Conservation (phyloP, 1,140 invertebrate species). For the Chrysopa pallens region DNA sequence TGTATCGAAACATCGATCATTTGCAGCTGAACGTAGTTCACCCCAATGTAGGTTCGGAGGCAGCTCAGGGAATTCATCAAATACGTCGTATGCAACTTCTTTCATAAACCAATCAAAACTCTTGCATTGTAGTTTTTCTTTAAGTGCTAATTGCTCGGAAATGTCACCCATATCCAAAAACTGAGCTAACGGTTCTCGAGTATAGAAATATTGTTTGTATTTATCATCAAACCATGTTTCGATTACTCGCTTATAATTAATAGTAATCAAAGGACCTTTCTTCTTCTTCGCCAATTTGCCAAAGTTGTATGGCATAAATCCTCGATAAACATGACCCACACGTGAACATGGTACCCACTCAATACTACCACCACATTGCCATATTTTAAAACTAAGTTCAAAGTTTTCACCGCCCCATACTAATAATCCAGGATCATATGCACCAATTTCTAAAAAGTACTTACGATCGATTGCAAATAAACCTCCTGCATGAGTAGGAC, state of each 20-base stretch:
- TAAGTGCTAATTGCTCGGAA: conserved; percentile 56
- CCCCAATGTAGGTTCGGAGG: conserved; percentile 94
- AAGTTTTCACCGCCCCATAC: conserved; percentile 97
- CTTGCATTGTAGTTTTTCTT: conserved; percentile 71
- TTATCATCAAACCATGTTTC: conserved; percentile 93
- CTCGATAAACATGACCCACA: conserved; percentile 93
- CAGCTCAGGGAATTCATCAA: conserved; percentile 83
- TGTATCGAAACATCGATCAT: conserved; percentile 70
- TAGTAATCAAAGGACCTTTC: conserved; percentile 88
- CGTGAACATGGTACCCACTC: conserved; percentile 97
- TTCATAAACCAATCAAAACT: conserved; percentile 96
- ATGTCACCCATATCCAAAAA: conserved; percentile 75
- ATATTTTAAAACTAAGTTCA: conserved; percentile 96
- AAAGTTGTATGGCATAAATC: conserved; percentile 96
- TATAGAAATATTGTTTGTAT: conserved; percentile 92
- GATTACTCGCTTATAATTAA: conserved; percentile 88
- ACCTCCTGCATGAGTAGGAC: conserved; percentile 88
- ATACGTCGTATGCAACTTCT: conserved; percentile 89
- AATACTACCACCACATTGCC: conserved; percentile 97
- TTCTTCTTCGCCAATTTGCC: conserved; percentile 76
- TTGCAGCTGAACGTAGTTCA: conserved; percentile 66
- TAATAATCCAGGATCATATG: conserved; percentile 85
- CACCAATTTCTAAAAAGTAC: conserved; percentile 91
- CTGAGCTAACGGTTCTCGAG: conserved; percentile 65
- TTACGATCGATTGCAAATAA: conserved; percentile 94